These are phyloP conservation scores for Aptenodytes forsteri DNA, from an alignment of 2,113 vertebrate genomes.

Conservation along the genomic window DNA sequence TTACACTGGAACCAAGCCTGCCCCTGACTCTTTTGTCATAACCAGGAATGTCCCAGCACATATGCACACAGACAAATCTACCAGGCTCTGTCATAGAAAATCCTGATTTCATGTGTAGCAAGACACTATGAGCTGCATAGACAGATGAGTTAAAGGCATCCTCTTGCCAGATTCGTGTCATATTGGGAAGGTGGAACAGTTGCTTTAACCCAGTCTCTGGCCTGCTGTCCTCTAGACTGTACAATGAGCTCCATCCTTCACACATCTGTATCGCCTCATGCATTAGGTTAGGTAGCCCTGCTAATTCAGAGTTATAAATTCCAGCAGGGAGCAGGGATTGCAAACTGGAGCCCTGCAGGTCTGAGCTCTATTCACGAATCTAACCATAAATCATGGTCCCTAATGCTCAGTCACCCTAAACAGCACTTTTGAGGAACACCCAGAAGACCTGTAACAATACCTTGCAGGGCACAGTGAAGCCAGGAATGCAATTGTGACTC, in stretches of 20 bases:
- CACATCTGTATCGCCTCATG: background rate
- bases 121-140: background rate
- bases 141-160: background rate
- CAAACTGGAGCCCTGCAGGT: background rate
- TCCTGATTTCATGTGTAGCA: background rate
- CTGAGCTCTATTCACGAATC: background rate
- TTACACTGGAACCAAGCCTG: background rate
- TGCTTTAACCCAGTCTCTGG: background rate
- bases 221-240: background rate
- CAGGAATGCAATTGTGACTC: conserved; percentile 1
- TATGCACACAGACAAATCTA: background rate
- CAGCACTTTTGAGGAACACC: background rate
- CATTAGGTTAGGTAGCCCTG: background rate
- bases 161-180: background rate
- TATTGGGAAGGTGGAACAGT: background rate
- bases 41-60: background rate
- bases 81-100: background rate
- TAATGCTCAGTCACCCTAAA: background rate
- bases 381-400: background rate
- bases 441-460: background rate
- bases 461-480: background rate
- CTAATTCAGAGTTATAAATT: background rate
- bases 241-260: background rate
- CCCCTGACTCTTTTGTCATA: background rate
- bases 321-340: background rate